Percentiles rank a stretch among this genome's conserved stretches.
Evolutionary conservation across 2,888 invertebrate genomes (phyloP).

Genomic region (Limnephilus auricula): DNA sequence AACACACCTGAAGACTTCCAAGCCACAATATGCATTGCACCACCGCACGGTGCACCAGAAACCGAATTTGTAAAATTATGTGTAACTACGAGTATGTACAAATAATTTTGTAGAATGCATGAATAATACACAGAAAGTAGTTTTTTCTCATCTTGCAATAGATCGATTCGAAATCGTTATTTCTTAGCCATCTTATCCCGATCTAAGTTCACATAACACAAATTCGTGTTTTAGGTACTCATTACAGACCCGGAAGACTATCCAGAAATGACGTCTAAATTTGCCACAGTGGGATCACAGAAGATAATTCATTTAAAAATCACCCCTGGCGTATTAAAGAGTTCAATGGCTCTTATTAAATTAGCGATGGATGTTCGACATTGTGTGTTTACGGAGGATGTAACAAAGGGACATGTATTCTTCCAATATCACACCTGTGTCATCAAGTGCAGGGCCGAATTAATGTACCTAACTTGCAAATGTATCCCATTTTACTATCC

Average conservation of each 20-base stretch:
- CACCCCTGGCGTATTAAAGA: conserved; percentile 68
- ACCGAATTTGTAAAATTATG: neutral
- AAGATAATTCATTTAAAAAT: conserved; percentile 69
- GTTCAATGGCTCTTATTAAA: neutral
- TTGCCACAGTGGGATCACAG: conserved; percentile 69
- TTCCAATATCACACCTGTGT: conserved; percentile 68
- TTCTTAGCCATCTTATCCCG: no score
- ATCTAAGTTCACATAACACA: no score
- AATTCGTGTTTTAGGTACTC: conserved; percentile 67
- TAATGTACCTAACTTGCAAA: conserved; percentile 68
- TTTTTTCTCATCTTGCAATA: no score
- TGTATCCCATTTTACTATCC: conserved; percentile 72
- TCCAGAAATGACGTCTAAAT: conserved; percentile 69
- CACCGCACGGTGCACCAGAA: no score
- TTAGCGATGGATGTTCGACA: conserved; percentile 30
- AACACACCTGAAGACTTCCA: no score
- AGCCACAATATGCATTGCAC: no score
- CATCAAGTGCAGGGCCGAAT: conserved; percentile 70
- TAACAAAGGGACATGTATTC: conserved; percentile 66
- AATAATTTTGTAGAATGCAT: no score
- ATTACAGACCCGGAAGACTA: conserved; percentile 71
- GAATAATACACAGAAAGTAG: no score
- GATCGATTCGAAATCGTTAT: no score
- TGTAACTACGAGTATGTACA: no score
- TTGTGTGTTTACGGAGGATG: conserved; percentile 47